Conservation (phyloP, 2,888 invertebrate species). For the Tiliacea citrago region DNA sequence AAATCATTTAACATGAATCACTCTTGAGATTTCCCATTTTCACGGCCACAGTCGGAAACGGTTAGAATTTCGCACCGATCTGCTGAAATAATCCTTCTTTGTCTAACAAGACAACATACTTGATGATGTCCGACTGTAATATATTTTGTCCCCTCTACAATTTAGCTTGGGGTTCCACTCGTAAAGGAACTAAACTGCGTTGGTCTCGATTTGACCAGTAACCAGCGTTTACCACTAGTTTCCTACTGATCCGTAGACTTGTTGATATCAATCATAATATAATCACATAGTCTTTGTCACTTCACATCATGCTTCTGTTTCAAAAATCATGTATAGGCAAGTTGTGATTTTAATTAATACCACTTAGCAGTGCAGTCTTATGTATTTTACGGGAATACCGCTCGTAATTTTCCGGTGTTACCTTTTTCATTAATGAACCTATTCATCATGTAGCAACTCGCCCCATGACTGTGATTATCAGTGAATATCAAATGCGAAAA, state of each 20-base stretch:
- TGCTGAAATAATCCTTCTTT: slow-evolving; percentile 1
- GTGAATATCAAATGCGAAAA: slow-evolving; percentile 4
- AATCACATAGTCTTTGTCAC: neutral
- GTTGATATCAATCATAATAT: neutral
- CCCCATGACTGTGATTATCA: neutral
- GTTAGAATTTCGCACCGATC: neutral
- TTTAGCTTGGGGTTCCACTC: slow-evolving; percentile 4
- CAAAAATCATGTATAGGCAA: neutral
- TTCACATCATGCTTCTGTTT: neutral
- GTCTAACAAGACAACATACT: slow-evolving; percentile 2
- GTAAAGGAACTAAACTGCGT: slow-evolving; percentile 33
- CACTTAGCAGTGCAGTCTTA: slow-evolving; percentile 39
- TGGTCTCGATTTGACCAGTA: slow-evolving; percentile 26
- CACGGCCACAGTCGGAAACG: neutral
- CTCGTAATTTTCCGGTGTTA: slow-evolving; percentile 35
- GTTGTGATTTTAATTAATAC: slow-evolving; percentile 35
- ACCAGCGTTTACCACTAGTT: slow-evolving; percentile 6
- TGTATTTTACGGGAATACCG: slow-evolving; percentile 4
- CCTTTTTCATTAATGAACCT: slow-evolving; percentile 11
- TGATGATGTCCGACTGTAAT: slow-evolving; percentile 19
- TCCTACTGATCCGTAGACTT: neutral
- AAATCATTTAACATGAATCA: neutral
- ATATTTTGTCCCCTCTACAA: slow-evolving; percentile 36
- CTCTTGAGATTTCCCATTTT: neutral
- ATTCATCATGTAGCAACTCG: slow-evolving; percentile 18